A percentile compares a stretch with the other conserved stretches of the same genome.
Conservation (phyloP, 2,888 invertebrate genomes). For the Oscheius onirici region DNA sequence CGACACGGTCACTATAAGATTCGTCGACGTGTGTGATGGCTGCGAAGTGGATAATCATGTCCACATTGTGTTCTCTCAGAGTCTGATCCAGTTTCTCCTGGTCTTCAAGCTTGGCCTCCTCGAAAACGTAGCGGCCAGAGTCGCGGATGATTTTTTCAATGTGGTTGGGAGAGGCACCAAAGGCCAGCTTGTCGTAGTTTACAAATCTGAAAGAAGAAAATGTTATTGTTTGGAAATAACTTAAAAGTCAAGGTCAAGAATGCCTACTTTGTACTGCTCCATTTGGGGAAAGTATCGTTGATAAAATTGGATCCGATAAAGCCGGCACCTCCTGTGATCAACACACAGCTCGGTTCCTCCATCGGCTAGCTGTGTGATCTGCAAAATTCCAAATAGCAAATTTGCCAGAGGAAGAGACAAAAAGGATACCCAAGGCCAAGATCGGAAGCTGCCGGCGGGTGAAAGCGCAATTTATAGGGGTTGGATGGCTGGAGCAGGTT, state of each 20-base stretch:
- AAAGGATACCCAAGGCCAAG: background rate
- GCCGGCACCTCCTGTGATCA: slow-evolving; percentile 70
- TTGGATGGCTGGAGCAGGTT: slow-evolving; percentile 23
- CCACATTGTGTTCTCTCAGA: slow-evolving; percentile 61
- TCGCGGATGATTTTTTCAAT: slow-evolving; percentile 44
- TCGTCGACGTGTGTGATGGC: slow-evolving; percentile 71
- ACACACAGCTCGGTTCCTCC: slow-evolving; percentile 56
- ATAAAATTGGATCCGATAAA: slow-evolving; percentile 71
- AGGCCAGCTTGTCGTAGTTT: slow-evolving; percentile 68
- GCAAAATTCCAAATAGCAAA: background rate
- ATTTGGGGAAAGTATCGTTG: slow-evolving; percentile 64
- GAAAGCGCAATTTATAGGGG: slow-evolving; percentile 26
- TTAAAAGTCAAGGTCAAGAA: no score
- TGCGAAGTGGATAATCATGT: slow-evolving; percentile 70
- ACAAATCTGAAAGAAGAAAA: slow-evolving; percentile 53
- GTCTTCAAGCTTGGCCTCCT: slow-evolving; percentile 63
- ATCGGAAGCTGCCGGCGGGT: slow-evolving; percentile 30
- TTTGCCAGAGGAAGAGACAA: slow-evolving; percentile 2
- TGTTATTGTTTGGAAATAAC: background rate
- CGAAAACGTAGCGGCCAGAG: slow-evolving; percentile 62
- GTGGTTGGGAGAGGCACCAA: slow-evolving; percentile 60
- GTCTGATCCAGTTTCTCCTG: slow-evolving; percentile 51
- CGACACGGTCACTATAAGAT: slow-evolving; percentile 69
- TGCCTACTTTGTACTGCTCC: slow-evolving; percentile 62
- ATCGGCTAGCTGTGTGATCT: slow-evolving; percentile 4